phyloP scores from a whole-genome alignment of 2,888 invertebrate species.

The Caenorhabditis virilis region DNA sequence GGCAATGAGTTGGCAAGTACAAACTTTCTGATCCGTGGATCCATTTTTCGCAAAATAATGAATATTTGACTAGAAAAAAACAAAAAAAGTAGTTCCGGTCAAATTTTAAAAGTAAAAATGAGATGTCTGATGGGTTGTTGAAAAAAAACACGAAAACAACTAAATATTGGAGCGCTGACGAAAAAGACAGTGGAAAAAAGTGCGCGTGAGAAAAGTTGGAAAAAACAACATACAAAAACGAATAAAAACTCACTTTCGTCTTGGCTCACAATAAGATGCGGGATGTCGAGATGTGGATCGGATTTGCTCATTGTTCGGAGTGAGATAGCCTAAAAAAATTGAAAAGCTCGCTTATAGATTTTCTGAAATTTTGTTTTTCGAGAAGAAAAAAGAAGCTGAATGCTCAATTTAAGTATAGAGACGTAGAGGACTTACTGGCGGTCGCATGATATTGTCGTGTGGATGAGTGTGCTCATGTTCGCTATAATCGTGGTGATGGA shows the following conservation, averaged over 20 bases:
- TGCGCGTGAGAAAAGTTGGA: background rate
- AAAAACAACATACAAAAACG: background rate
- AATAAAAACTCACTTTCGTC: slow-evolving; percentile 39
- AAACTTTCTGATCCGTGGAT: slow-evolving; percentile 32
- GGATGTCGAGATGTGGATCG: slow-evolving; percentile 49
- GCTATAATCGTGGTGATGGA: slow-evolving; percentile 27
- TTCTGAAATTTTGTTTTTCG: background rate
- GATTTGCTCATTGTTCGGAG: slow-evolving; percentile 47
- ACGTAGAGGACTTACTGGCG: slow-evolving; percentile 19
- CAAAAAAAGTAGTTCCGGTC: slow-evolving; percentile 10
- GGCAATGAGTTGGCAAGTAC: slow-evolving; percentile 28
- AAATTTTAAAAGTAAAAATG: slow-evolving; percentile 7
- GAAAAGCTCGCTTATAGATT: background rate
- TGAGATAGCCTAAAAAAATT: slow-evolving; percentile 21
- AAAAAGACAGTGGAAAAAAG: slow-evolving; percentile 17
- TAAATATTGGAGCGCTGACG: slow-evolving; percentile 7
- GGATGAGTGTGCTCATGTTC: slow-evolving; percentile 25
- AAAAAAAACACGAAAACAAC: slow-evolving; percentile 16
- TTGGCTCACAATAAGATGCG: slow-evolving; percentile 45
- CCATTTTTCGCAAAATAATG: slow-evolving; percentile 11
- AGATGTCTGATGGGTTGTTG: slow-evolving; percentile 4
- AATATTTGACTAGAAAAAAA: slow-evolving; percentile 1
- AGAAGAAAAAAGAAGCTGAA: background rate
- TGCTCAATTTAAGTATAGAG: background rate
- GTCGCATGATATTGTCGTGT: slow-evolving; percentile 12